Percentiles rank a stretch among this genome's conserved stretches.
phyloP scores from a whole-genome alignment of 1,140 invertebrate species.

The Diploscapter pachys region DNA sequence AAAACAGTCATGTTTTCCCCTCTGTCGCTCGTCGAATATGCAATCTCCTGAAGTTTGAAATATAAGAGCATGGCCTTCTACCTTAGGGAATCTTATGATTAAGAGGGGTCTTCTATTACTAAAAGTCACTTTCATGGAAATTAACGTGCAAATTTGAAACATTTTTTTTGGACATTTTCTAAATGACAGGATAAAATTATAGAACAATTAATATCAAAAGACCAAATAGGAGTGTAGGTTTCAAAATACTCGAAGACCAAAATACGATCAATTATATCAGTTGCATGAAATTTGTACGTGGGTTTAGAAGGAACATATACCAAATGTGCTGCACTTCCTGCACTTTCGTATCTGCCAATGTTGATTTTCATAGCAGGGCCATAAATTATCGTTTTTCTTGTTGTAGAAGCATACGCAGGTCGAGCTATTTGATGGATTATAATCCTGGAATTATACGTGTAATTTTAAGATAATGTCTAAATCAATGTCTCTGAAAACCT shows the following conservation, averaged over 20 bases:
- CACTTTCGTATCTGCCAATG: slow-evolving; percentile 48
- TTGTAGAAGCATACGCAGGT: slow-evolving; percentile 56
- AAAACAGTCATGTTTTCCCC: slow-evolving; percentile 46
- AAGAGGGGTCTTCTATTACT: too few relatives aligned
- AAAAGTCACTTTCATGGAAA: too few relatives aligned
- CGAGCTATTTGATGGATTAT: slow-evolving; percentile 14
- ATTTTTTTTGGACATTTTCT: too few relatives aligned
- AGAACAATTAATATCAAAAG: too few relatives aligned
- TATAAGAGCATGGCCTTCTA: slow-evolving; percentile 8
- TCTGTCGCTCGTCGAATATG: slow-evolving; percentile 36
- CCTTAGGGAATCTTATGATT: too few relatives aligned
- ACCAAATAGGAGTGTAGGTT: too few relatives aligned
- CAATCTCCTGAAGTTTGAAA: slow-evolving; percentile 49
- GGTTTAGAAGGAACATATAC: neutral
- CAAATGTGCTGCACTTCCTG: slow-evolving; percentile 31
- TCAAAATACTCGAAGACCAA: too few relatives aligned
- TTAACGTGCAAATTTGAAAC: too few relatives aligned
- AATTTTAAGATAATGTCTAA: neutral
- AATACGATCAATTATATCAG: too few relatives aligned
- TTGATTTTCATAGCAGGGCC: slow-evolving; percentile 50
- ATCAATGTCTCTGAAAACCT: neutral
- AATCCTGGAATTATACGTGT: neutral
- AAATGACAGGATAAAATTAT: too few relatives aligned
- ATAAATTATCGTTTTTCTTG: slow-evolving; percentile 51
- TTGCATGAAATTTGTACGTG: too few relatives aligned